Evolutionary conservation across 1,140 invertebrate species (phyloP).

Genomic region (Drosophila repleta): DNA sequence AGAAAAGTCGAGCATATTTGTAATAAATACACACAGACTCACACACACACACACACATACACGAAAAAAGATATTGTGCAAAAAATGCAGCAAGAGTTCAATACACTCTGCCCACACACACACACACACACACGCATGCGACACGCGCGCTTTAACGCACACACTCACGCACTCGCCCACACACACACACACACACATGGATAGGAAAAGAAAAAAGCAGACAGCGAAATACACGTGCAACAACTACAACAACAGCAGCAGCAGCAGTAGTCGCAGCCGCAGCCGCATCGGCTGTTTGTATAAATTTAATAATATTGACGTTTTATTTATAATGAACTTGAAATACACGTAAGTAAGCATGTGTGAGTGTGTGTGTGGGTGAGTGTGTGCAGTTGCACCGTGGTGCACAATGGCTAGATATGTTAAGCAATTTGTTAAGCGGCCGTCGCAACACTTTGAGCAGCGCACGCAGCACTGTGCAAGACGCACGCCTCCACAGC

Average conservation of each 20-base stretch:
- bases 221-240: slow-evolving; percentile 14
- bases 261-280: slow-evolving; percentile 10
- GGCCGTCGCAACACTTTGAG: background rate
- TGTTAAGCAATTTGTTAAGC: background rate
- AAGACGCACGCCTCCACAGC: slow-evolving; percentile 1
- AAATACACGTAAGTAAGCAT: slow-evolving; percentile 43
- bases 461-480: slow-evolving; percentile 32
- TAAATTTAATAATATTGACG: slow-evolving; percentile 81
- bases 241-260: slow-evolving; percentile 23
- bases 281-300: slow-evolving; percentile 51
- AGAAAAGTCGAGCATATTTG: slow-evolving; percentile 42
- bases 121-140: slow-evolving; percentile 34
- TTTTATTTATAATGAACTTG: slow-evolving; percentile 81
- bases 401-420: slow-evolving; percentile 34
- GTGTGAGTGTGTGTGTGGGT: no score
- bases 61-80: slow-evolving; percentile 63
- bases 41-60: slow-evolving; percentile 4
- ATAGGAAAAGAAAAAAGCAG: background rate
- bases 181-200: slow-evolving; percentile 5
- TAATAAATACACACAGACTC: slow-evolving; percentile 26
- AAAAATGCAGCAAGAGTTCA: slow-evolving; percentile 79
- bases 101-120: slow-evolving; percentile 58
- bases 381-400: slow-evolving; percentile 46
- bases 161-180: slow-evolving; percentile 13
- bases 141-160: slow-evolving; percentile 41